Percentiles rank a stretch among this genome's conserved stretches.
phyloP scores from a whole-genome alignment of 2,797 vertebrate genomes.

The Gambusia yucatana region DNA sequence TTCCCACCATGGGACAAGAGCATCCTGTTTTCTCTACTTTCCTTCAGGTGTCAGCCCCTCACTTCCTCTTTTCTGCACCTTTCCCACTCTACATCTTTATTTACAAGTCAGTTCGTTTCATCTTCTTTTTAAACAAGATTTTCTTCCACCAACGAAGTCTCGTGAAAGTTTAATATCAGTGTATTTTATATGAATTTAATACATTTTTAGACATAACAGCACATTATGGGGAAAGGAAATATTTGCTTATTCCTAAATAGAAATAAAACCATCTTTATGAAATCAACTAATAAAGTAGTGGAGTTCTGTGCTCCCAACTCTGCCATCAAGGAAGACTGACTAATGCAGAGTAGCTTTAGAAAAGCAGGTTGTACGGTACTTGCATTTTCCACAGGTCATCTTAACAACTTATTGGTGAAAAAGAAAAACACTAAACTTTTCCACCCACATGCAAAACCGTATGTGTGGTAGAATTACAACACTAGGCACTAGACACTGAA shows the following conservation, averaged over 20 bases:
- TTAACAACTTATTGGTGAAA: neutral
- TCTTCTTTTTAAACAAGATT: conserved; percentile 38
- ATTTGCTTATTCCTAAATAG: neutral
- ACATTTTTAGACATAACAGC: neutral
- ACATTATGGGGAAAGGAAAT: neutral
- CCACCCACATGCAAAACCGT: neutral
- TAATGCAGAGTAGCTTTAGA: neutral
- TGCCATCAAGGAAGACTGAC: neutral
- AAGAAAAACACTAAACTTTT: neutral
- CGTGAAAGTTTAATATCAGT: neutral
- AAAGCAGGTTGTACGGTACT: neutral
- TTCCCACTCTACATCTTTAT: conserved; percentile 9
- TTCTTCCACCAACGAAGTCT: conserved; percentile 18
- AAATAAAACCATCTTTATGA: neutral
- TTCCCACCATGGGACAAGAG: conserved; percentile 31
- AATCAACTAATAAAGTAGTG: neutral
- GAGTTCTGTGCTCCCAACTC: neutral
- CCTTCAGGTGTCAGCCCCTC: conserved; percentile 37
- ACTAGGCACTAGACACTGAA: neutral
- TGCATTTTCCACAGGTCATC: neutral
- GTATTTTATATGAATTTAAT: neutral
- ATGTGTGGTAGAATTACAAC: neutral
- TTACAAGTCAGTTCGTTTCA: conserved; percentile 39
- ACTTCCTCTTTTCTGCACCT: neutral
- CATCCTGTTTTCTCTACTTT: conserved; percentile 47